A percentile compares a stretch with the other conserved stretches of the same genome.
These are phyloP conservation scores for Reinhardtius hippoglossoides DNA, from an alignment of 2,113 vertebrate species.

Conservation along the genomic window DNA sequence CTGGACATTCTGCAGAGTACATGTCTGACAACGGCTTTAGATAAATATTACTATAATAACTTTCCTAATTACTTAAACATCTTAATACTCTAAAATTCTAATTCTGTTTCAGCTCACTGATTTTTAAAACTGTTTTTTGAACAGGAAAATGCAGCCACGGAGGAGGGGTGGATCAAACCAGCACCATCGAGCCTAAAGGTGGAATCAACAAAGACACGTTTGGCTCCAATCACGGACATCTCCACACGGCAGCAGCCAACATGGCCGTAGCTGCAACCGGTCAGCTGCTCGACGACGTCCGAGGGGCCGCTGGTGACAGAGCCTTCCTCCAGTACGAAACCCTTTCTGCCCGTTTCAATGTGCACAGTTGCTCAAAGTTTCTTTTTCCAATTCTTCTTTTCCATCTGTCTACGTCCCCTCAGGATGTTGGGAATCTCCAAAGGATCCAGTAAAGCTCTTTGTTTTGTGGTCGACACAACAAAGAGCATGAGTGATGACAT, in stretches of 20 bases:
- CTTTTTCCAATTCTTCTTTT: background rate
- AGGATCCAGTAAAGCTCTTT: conserved; percentile 66
- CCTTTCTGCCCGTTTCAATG: background rate
- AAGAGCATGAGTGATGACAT: conserved; percentile 75
- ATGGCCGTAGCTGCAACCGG: conserved; percentile 69
- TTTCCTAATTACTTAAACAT: too few relatives aligned
- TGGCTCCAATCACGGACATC: conserved; percentile 55
- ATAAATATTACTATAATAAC: too few relatives aligned
- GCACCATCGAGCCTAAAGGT: conserved; percentile 45
- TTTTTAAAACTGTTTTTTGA: background rate
- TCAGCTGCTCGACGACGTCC: conserved; percentile 69
- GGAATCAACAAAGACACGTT: conserved; percentile 79
- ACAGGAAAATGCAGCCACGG: conserved; percentile 82
- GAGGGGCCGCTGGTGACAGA: conserved; percentile 57
- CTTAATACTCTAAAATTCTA: too few relatives aligned
- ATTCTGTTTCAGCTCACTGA: too few relatives aligned
- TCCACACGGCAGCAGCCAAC: conserved; percentile 61
- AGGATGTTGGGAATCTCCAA: conserved; percentile 74
- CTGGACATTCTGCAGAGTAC: too few relatives aligned
- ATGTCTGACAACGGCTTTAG: too few relatives aligned
- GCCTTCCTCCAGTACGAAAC: conserved; percentile 66
- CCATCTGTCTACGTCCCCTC: background rate
- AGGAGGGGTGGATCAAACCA: conserved; percentile 44
- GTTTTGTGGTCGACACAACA: conserved; percentile 77
- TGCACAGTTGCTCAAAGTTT: background rate